Conservation (phyloP, 92 coral and sea anemone genomes). For the Zoanthus gigantus region DNA sequence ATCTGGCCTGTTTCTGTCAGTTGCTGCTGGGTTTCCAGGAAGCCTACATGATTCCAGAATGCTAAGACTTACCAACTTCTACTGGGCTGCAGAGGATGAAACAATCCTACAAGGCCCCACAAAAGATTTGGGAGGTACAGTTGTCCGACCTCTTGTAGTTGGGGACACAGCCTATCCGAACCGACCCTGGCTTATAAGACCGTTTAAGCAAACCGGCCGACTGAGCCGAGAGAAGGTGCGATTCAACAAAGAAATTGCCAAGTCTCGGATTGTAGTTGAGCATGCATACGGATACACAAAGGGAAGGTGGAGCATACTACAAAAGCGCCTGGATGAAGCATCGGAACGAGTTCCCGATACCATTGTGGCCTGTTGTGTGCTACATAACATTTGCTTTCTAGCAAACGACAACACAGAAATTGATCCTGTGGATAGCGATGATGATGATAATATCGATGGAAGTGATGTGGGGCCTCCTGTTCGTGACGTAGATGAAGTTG, state of each 20-base stretch:
- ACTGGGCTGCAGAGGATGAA: slow-evolving; percentile 50
- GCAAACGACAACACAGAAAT: slow-evolving; percentile 31
- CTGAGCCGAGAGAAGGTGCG: slow-evolving; percentile 51
- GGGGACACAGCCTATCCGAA: slow-evolving; percentile 54
- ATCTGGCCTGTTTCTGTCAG: slow-evolving; percentile 51
- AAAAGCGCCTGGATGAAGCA: slow-evolving; percentile 21
- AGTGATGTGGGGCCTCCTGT: slow-evolving; percentile 20
- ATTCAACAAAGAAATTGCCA: slow-evolving; percentile 60
- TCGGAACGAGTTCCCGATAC: neutral
- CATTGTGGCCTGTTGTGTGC: slow-evolving; percentile 31
- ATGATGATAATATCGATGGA: slow-evolving; percentile 15
- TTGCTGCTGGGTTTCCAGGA: slow-evolving; percentile 57
- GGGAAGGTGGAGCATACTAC: neutral
- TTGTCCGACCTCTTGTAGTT: slow-evolving; percentile 49
- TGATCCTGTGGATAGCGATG: slow-evolving; percentile 27
- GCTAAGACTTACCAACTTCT: slow-evolving; percentile 41
- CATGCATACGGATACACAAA: neutral
- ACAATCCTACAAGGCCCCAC: slow-evolving; percentile 34
- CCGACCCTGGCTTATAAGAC: slow-evolving; percentile 56
- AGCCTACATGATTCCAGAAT: slow-evolving; percentile 54
- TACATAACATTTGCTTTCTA: slow-evolving; percentile 34
- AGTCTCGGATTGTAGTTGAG: slow-evolving; percentile 48
- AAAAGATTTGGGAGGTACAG: slow-evolving; percentile 43
- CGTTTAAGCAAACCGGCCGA: slow-evolving; percentile 59
- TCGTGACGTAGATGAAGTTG: slow-evolving; percentile 42